Conservation (phyloP, 2,797 vertebrate species). For the Nyctalus aviator region DNA sequence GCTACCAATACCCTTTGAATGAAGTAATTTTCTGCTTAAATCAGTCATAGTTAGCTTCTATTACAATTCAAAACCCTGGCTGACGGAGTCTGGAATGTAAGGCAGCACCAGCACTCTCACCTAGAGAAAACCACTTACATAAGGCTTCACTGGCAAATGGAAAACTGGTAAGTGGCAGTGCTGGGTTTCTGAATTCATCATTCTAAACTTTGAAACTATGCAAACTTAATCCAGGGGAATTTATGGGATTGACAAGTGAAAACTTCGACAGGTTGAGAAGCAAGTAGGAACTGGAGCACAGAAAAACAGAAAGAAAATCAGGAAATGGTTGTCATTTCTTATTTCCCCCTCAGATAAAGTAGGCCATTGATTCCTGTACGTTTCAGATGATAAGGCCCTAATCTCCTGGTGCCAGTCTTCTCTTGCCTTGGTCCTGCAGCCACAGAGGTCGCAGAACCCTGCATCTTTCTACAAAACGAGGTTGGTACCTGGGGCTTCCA, state of each 20-base stretch:
- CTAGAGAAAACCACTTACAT: neutral
- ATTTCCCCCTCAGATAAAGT: conserved; percentile 41
- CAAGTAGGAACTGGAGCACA: conserved; percentile 39
- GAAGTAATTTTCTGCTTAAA: conserved; percentile 11
- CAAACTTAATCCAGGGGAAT: conserved; percentile 16
- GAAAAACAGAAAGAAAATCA: conserved; percentile 36
- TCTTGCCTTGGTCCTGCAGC: neutral
- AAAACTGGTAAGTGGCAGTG: neutral
- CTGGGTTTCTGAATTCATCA: conserved; percentile 18
- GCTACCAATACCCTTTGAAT: neutral
- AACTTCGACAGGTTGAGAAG: neutral
- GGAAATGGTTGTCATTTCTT: neutral
- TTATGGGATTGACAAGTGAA: neutral
- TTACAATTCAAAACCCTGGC: neutral
- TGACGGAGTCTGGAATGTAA: neutral
- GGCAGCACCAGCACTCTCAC: neutral
- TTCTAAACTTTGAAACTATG: conserved; percentile 35
- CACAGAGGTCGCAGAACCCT: neutral
- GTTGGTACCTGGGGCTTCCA: neutral
- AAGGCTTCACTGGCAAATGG: neutral
- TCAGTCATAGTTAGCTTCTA: neutral
- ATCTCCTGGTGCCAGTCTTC: neutral
- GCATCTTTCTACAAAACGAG: neutral
- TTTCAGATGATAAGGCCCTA: neutral
- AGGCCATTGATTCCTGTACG: neutral